Evolutionary conservation across 2,797 vertebrate species (phyloP).

Genomic region (Gallinago nigripennis): DNA sequence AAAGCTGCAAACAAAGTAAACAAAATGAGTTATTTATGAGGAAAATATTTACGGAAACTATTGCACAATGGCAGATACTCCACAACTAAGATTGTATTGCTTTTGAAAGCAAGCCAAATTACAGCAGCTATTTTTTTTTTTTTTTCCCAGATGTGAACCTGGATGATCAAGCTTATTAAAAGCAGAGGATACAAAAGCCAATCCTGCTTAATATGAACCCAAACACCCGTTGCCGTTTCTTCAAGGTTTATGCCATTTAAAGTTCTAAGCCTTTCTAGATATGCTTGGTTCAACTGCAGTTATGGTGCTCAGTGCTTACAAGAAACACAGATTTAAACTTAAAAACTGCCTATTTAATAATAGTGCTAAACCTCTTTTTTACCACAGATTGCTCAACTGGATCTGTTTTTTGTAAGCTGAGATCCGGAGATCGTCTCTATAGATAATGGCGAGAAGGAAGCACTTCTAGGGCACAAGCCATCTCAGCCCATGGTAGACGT

Average conservation of each 20-base stretch:
- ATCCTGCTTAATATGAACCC: neutral
- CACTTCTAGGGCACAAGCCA: neutral
- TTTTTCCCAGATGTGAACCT: neutral
- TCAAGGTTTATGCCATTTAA: neutral
- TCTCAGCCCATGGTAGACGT: neutral
- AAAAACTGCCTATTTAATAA: neutral
- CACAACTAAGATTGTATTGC: neutral
- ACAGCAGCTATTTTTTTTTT: neutral
- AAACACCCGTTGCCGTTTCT: neutral
- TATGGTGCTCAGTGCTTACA: fast-evolving
- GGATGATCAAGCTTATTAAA: neutral
- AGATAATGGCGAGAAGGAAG: neutral
- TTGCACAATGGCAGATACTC: neutral
- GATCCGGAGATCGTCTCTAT: neutral
- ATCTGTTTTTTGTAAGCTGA: neutral
- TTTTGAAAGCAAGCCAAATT: neutral
- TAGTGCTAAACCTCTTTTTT: neutral
- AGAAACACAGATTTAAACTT: neutral
- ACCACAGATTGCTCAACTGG: neutral
- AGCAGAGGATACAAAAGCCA: neutral
- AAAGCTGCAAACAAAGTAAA: neutral
- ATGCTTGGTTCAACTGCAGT: neutral
- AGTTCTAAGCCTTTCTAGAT: neutral
- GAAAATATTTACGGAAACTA: neutral
- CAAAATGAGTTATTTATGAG: neutral